phyloP scores from a whole-genome alignment of 30 jellyfish, hydroid and myxozoan genomes.

The Aurelia aurita complex sp. Pacific region DNA sequence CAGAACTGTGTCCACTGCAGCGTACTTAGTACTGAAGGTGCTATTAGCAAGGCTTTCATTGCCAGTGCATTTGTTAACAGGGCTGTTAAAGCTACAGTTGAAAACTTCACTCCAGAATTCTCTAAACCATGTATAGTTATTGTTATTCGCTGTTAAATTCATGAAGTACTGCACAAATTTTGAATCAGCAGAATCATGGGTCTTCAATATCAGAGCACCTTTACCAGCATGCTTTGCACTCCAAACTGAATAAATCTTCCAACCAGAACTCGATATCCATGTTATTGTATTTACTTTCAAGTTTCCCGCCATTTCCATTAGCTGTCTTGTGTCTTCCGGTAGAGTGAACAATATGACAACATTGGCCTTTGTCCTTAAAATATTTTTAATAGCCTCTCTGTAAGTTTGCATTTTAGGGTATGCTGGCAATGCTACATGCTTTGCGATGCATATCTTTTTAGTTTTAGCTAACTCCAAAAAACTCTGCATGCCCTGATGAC shows the following conservation, averaged over 20 bases:
- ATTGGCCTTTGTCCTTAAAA: background rate
- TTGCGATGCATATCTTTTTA: slow-evolving; percentile 30
- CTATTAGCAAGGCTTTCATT: slow-evolving; percentile 16
- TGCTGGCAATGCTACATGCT: background rate
- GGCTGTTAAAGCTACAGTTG: slow-evolving; percentile 2
- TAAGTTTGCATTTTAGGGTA: background rate
- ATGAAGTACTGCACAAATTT: slow-evolving; percentile 36
- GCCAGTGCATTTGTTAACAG: slow-evolving; percentile 12
- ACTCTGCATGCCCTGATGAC: slow-evolving; percentile 1
- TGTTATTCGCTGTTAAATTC: slow-evolving; percentile 21
- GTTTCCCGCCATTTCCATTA: slow-evolving; percentile 23
- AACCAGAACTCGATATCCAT: slow-evolving; percentile 7
- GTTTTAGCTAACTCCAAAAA: slow-evolving; percentile 14
- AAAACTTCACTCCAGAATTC: slow-evolving; percentile 68
- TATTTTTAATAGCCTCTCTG: background rate
- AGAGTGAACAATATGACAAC: slow-evolving; percentile 32
- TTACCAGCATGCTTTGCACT: slow-evolving; percentile 29
- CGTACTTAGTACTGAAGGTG: background rate
- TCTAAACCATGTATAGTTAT: slow-evolving; percentile 56
- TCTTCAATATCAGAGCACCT: slow-evolving; percentile 56
- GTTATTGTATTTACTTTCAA: slow-evolving; percentile 2
- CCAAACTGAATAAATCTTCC: slow-evolving; percentile 4
- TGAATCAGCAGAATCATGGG: background rate
- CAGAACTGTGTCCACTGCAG: slow-evolving; percentile 12
- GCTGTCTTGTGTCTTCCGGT: slow-evolving; percentile 7